Base-by-base conservation (phyloP, 2,888 invertebrate genomes). In the Rotaria macrura region DNA sequence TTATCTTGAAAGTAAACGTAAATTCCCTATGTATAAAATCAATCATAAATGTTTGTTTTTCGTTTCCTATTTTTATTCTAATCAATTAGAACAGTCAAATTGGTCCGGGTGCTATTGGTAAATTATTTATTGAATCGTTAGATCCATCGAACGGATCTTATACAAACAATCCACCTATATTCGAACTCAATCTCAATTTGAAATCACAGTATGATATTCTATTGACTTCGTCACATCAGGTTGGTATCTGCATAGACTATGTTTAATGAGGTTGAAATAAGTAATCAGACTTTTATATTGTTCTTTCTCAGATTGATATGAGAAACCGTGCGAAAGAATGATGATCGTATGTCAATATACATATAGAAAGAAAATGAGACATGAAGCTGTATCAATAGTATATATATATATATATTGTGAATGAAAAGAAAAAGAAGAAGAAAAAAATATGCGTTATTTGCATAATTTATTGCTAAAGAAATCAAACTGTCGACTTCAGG, bases 401-500 rank as follows among this genome's bases (percentile, higher is more conserved):
- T 17, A n/a, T n/a, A n/a, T 47, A 47, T 47, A 47, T 47, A 47
- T 47, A 29, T 29, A 65, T 34, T 17, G 29, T 34, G 65, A 65
- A 65, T 65, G 29, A 65, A 34, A n/a, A 65, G 29, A 12, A 49
- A 49, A 49, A 49, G 17, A 49, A 9, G 49, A 49, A 49, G 49
- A 49, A 65, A 34, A 10, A 29, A 34, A 65, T 65, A 29, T 54
- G 38, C 38, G 38, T 65, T 65, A 65, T 65, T 65, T 65, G 65
- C 65, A 65, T 65, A 65, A 65, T 65, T 65, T 65, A 65, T 65
- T 65, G 65, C 65, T 65, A 65, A 65, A 65, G 65, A 65, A 65
- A 65, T 65, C 65, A 65, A 65, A 65, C 29, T 65, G 65, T 29
- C 34, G 34, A 65, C 34, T 65, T 34, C 65, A 65, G 65, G 34